These are phyloP conservation scores for Drosophila tanythrix DNA, from an alignment of 2,888 invertebrate genomes.

Conservation along the genomic window DNA sequence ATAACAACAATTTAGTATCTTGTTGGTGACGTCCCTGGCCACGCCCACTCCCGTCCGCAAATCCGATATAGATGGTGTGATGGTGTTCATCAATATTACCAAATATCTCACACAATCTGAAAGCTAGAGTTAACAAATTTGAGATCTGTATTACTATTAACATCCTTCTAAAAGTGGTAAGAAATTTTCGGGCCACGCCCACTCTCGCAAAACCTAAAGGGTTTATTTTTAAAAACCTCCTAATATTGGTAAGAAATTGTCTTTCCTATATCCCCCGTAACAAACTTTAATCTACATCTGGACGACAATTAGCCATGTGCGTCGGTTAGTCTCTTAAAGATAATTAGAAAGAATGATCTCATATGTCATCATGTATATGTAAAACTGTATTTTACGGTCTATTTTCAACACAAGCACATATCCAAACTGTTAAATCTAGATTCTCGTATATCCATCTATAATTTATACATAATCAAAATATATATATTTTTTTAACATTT, in stretches of 20 bases:
- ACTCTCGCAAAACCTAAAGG: too few species aligned
- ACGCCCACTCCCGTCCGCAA: too few species aligned
- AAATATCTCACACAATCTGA: too few species aligned
- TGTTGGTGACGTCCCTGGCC: too few species aligned
- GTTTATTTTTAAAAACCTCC: neutral
- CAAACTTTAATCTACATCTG: neutral
- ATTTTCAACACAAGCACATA: neutral
- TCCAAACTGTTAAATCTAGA: neutral
- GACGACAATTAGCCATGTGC: neutral
- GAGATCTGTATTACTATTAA: too few species aligned
- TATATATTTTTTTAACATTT: fast-evolving
- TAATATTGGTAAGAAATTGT: neutral
- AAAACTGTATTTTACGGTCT: neutral
- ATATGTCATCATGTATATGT: neutral
- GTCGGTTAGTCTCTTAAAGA: neutral
- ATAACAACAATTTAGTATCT: neutral
- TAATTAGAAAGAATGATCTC: neutral
- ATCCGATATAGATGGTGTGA: too few species aligned
- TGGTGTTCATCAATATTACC: too few species aligned
- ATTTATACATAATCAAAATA: neutral
- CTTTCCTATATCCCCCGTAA: too few species aligned
- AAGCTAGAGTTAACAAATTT: too few species aligned
- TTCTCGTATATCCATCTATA: neutral
- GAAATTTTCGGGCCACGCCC: too few species aligned
- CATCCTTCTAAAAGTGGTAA: too few species aligned